These are phyloP conservation scores for Clostera curtula DNA, from an alignment of 2,888 invertebrate genomes.

Conservation along the genomic window DNA sequence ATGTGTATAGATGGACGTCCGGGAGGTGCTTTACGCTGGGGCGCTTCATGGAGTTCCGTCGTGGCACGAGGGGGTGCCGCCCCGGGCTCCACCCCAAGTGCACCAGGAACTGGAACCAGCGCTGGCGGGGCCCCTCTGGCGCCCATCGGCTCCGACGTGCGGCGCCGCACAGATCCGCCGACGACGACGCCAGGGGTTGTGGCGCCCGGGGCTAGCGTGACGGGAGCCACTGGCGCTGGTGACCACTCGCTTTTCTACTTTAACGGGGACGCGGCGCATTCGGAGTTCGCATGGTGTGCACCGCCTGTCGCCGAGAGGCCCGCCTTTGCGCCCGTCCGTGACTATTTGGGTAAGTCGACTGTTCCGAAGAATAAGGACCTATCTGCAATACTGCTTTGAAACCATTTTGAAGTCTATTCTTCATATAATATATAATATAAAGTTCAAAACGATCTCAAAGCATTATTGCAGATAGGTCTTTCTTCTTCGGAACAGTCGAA, in stretches of 20 bases:
- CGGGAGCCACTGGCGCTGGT: conserved; percentile 17
- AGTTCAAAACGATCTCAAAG: too few relatives aligned
- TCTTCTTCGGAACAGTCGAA: too few relatives aligned
- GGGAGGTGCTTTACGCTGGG: conserved; percentile 43
- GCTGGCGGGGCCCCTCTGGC: conserved; percentile 31
- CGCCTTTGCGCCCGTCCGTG: conserved; percentile 20
- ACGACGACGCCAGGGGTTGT: too few relatives aligned
- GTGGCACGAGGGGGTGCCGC: conserved; percentile 35
- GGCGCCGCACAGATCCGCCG: conserved; percentile 36
- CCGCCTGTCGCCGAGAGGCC: conserved; percentile 14
- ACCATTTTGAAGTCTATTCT: too few relatives aligned
- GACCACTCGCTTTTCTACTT: conserved; percentile 41
- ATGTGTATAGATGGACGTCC: too few relatives aligned
- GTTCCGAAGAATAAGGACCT: too few relatives aligned
- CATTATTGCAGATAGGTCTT: too few relatives aligned
- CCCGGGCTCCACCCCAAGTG: too few relatives aligned
- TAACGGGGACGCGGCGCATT: conserved; percentile 22
- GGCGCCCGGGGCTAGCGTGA: too few relatives aligned
- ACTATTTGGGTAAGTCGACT: conserved; percentile 37
- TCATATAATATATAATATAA: too few relatives aligned
- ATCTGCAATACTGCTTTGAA: too few relatives aligned
- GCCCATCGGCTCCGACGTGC: conserved; percentile 55
- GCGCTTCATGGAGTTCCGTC: conserved; percentile 53
- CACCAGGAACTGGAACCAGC: conserved; percentile 6
- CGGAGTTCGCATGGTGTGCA: conserved; percentile 20